Base-by-base conservation (phyloP, 2,113 vertebrate species). In the Kobus ellipsiprymnus region DNA sequence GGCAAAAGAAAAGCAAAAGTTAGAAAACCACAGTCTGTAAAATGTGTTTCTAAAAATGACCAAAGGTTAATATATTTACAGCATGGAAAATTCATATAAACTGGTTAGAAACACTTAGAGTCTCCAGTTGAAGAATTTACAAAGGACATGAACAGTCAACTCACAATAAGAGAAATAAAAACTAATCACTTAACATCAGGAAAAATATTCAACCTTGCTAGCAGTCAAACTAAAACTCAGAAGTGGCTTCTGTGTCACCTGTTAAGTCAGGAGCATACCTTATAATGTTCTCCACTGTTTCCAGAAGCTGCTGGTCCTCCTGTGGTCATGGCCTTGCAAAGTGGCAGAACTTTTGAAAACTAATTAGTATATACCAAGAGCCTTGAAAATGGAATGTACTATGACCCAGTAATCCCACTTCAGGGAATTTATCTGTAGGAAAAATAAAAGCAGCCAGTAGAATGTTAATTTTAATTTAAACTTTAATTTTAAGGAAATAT, bases 401-500 rank as follows among this genome's bases (percentile, higher is more conserved):
- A 14, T 44, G 50, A n/a, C 40, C 29, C 46, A 25, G 46, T 77
- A 64, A 91, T 91, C 25, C 62, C 55, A 33, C 27, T 84, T 59
- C 92, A 67, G 50, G 29, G 78, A 54, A 52, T 85, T 64, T 48
- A 57, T 67, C 78, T 27, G 10, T 10, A 12, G 50, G n/a, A 81
- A 81, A 19, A n/a, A 21, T 33, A 64, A 57, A 93, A 64, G 52
- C 77, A 92, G 40, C 29, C 44, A 80, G 40, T 78, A 46, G 7
- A 89, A 46, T 52, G 57, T 62, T 87, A 30, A 62, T 91, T 64
- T 96, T 88, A 67, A 86, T 55, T 80, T 93, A 46, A 78, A 89
- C 59, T 97, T 57, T 71, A 60, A 81, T 93, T 86, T 95, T 93
- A 90, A 90, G n/a, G 80, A 29, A 82, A 54, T 93, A 90, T 25